phyloP scores from a whole-genome alignment of 2,888 invertebrate genomes.

The Mythimna loreyi region DNA sequence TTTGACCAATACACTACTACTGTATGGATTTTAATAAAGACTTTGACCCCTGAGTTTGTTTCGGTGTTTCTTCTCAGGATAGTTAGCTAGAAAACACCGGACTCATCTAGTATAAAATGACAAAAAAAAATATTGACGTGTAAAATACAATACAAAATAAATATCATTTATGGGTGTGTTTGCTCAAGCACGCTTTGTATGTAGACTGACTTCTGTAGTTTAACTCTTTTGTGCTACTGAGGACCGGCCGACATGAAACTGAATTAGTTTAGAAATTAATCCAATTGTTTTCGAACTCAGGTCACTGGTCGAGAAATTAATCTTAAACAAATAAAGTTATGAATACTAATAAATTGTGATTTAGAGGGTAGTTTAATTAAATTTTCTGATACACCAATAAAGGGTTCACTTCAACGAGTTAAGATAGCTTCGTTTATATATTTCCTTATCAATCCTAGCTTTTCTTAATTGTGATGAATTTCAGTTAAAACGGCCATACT shows the following conservation, averaged over 20 bases:
- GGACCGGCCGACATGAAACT: conserved; percentile 35
- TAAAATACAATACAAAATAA: too few species aligned
- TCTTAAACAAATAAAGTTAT: conserved; percentile 45
- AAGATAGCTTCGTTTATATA: conserved; percentile 10
- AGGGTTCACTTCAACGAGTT: neutral
- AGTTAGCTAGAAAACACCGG: too few species aligned
- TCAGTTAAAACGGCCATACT: too few species aligned
- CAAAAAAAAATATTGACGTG: too few species aligned
- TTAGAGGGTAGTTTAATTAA: conserved; percentile 29
- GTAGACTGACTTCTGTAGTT: too few species aligned
- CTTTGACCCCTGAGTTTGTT: too few species aligned
- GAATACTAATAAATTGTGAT: conserved; percentile 32
- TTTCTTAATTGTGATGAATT: neutral
- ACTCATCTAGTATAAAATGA: too few species aligned
- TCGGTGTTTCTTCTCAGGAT: too few species aligned
- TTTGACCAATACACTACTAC: too few species aligned
- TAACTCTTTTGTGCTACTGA: neutral
- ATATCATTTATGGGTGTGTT: too few species aligned
- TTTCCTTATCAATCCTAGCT: neutral
- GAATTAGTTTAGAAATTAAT: conserved; percentile 63
- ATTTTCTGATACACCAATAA: conserved; percentile 8
- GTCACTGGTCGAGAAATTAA: conserved; percentile 15
- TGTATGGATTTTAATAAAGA: too few species aligned
- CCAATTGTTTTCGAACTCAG: conserved; percentile 51
- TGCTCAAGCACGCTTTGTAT: too few species aligned